phyloP scores from a whole-genome alignment of 2,888 invertebrate species.

The Sarcophaga carnaria region DNA sequence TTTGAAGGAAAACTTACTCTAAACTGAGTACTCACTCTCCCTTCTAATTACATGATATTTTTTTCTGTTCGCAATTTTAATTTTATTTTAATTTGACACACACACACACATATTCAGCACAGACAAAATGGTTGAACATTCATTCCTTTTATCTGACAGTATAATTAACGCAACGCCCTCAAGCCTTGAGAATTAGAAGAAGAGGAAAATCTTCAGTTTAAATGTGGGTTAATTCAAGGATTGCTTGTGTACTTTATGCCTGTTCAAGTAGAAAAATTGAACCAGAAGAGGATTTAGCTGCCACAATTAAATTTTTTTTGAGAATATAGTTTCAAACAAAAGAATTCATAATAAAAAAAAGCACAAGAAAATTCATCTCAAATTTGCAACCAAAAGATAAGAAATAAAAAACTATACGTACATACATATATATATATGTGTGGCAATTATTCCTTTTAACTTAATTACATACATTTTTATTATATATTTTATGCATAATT shows the following conservation, averaged over 20 bases:
- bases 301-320: constrained; percentile 42
- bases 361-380: neutral
- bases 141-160: constrained; percentile 53
- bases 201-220: constrained; percentile 45
- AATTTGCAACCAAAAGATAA: too few species aligned
- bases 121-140: neutral
- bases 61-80: constrained; percentile 16
- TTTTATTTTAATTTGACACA: neutral
- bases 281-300: constrained; percentile 38
- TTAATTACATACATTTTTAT: too few species aligned
- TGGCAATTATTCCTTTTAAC: too few species aligned
- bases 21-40: constrained; percentile 10
- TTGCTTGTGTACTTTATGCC: constrained; percentile 27
- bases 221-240: constrained; percentile 53
- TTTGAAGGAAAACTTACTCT: neutral
- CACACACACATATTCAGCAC: neutral
- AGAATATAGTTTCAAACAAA: constrained; percentile 11
- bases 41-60: constrained; percentile 1
- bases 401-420: neutral
- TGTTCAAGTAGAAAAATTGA: constrained; percentile 28
- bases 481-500: too few species aligned
- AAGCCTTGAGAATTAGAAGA: constrained; percentile 44
- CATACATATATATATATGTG: neutral
- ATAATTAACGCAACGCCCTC: constrained; percentile 49
- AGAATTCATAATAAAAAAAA: neutral